A percentile compares a stretch with the other conserved stretches of the same genome.
These are phyloP conservation scores for Chrysopa pallens DNA, from an alignment of 1,140 invertebrate species.

Conservation along the genomic window DNA sequence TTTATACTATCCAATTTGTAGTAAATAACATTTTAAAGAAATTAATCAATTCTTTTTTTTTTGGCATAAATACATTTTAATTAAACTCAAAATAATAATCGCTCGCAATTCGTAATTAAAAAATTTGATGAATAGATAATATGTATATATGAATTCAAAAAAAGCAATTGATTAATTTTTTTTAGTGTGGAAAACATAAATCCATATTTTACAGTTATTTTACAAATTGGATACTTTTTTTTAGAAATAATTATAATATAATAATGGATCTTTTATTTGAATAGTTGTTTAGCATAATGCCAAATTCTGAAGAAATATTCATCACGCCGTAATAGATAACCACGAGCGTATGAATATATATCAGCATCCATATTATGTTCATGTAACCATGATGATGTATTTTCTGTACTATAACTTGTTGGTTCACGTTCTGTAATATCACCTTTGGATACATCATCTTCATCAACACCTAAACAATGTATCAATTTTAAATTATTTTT, in stretches of 20 bases:
- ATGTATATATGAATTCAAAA: too few relatives aligned
- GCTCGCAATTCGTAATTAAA: too few relatives aligned
- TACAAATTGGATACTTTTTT: neutral
- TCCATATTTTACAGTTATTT: too few relatives aligned
- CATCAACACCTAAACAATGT: conserved; percentile 19
- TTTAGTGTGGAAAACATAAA: too few relatives aligned
- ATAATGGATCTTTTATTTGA: conserved; percentile 33
- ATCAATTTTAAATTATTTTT: conserved; percentile 1
- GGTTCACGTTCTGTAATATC: conserved; percentile 37
- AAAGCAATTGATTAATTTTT: too few relatives aligned
- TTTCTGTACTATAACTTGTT: conserved; percentile 73
- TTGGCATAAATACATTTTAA: too few relatives aligned
- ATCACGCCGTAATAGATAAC: conserved; percentile 59
- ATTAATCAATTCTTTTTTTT: too few relatives aligned
- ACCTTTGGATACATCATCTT: conserved; percentile 29
- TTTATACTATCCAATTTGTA: too few relatives aligned
- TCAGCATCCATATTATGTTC: conserved; percentile 86
- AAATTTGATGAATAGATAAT: too few relatives aligned
- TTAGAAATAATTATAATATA: neutral
- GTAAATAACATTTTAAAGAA: too few relatives aligned
- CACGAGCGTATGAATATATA: conserved; percentile 70
- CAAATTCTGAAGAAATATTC: conserved; percentile 92
- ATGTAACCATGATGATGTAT: conserved; percentile 80
- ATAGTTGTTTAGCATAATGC: conserved; percentile 67
- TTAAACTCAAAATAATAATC: too few relatives aligned